Evolutionary conservation across 2,797 vertebrate genomes (phyloP), one percentile per base, ranked within the genome.

Genomic region (Myotis pilosus): DNA sequence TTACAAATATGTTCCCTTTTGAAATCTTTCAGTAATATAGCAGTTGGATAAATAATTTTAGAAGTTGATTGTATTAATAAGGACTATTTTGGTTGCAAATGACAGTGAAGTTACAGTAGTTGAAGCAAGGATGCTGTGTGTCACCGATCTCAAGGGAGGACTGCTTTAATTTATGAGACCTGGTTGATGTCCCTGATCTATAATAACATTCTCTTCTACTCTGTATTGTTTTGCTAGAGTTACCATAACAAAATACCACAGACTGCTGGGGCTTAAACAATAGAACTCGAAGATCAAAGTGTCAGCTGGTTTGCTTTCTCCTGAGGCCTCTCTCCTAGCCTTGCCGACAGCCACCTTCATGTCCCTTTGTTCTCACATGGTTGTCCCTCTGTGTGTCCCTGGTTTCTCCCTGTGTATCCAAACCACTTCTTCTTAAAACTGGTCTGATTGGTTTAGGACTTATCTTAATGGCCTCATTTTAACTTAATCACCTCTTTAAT

Each of bases 11-110:
- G 9, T 71, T 90, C 33, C 36, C 36, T 41, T 90, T 79, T 76
- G 38, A 71, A 78, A 69, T 80, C 44, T 95, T 92, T 92, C 85
- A 93, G 8, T 86, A 80, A 55, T 23, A 38, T 6, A 28, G n/a
- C 1, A 20, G 36, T 33, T 80, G 49, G n/a, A 51, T 79, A 79
- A 88, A 38, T n/a, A 78, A 74, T 82, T 89, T 79, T 41, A 69
- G 16, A 85, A 80, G 6, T 17, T 80, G 38, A 81, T 51, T 84
- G 51, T 93, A 83, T 55, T 90, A 51, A 72, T 88, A 57, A 25
- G 23, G 62, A 11, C 28, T 38, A 11, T 64, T 80, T 95, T 69
- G 47, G 38, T 25, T 81, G 22, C n/a, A 71, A 69, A 81, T 30
- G 13, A 72, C 30, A 83, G 36, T 11, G 76, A 80, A 83, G 17